These are phyloP conservation scores for Ectemnius lituratus DNA, from an alignment of 2,888 invertebrate genomes.

Conservation along the genomic window DNA sequence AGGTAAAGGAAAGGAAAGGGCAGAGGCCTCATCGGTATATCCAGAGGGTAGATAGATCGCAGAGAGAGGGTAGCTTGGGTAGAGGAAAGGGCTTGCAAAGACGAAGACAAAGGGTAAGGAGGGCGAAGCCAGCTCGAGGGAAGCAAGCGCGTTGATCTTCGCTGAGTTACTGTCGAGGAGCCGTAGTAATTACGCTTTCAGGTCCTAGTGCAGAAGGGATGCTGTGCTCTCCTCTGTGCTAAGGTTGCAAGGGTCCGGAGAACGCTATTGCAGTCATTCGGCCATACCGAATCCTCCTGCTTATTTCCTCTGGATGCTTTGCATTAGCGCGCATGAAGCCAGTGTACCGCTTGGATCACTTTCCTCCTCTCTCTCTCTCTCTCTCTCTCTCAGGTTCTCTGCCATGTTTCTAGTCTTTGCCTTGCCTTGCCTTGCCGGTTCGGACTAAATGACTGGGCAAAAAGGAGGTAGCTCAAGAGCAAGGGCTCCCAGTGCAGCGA, in stretches of 20 bases:
- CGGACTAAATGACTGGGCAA: constrained; percentile 26
- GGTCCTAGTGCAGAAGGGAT: constrained; percentile 53
- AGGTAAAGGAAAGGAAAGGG: constrained; percentile 39
- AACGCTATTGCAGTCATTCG: constrained; percentile 29
- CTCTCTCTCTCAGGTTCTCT: too few species aligned
- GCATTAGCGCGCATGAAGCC: constrained; percentile 9
- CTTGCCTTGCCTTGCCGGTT: neutral
- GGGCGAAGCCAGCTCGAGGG: constrained; percentile 17
- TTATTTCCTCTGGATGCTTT: constrained; percentile 41
- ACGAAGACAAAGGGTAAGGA: neutral
- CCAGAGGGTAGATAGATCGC: constrained; percentile 4
- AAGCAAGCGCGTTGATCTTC: constrained; percentile 61
- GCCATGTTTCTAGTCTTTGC: too few species aligned
- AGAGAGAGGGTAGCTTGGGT: constrained; percentile 35
- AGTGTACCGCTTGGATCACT: too few species aligned
- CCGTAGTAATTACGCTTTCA: constrained; percentile 68
- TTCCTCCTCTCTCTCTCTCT: too few species aligned
- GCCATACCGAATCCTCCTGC: constrained; percentile 44
- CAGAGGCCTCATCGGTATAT: too few species aligned
- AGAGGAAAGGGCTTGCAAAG: constrained; percentile 15
- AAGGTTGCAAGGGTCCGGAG: constrained; percentile 12
- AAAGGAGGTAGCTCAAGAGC: constrained; percentile 10
- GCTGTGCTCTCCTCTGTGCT: constrained; percentile 33
- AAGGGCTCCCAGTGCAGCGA: neutral
- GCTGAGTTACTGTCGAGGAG: constrained; percentile 52